These are phyloP conservation scores for Pachyseris speciosa DNA, from an alignment of 64 coral and sea anemone species.

Conservation along the genomic window DNA sequence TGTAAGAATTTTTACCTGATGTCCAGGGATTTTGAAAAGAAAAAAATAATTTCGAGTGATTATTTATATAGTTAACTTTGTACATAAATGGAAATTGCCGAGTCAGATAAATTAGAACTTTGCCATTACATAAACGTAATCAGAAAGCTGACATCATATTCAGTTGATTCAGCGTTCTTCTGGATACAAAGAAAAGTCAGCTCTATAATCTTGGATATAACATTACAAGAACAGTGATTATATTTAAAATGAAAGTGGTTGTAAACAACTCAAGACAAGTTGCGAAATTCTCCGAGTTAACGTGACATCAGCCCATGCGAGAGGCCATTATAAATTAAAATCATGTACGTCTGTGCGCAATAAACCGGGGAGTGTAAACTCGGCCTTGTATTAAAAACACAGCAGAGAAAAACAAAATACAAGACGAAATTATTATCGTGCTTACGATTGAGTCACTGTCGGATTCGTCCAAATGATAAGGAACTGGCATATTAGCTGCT, in stretches of 20 bases:
- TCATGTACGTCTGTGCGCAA: no score
- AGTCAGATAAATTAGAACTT: background rate
- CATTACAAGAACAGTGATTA: no score
- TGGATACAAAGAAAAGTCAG: background rate
- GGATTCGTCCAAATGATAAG: constrained; percentile 58
- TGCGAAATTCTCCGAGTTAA: background rate
- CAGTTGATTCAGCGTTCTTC: background rate
- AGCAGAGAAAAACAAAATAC: background rate
- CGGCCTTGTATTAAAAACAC: no score
- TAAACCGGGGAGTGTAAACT: no score
- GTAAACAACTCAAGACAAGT: background rate
- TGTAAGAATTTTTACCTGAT: background rate
- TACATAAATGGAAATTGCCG: background rate
- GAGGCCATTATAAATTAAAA: no score
- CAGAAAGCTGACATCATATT: background rate
- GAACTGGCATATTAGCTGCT: constrained; percentile 62
- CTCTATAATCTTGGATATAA: background rate
- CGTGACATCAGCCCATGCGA: background rate
- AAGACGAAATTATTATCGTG: background rate
- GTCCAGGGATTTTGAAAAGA: background rate
- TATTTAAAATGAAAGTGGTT: background rate
- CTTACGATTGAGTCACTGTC: constrained; percentile 75
- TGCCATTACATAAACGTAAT: background rate
- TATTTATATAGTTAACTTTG: background rate
- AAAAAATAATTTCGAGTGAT: background rate